phyloP scores from a whole-genome alignment of 1,140 invertebrate species.

The Drosophila sulfurigaster region DNA sequence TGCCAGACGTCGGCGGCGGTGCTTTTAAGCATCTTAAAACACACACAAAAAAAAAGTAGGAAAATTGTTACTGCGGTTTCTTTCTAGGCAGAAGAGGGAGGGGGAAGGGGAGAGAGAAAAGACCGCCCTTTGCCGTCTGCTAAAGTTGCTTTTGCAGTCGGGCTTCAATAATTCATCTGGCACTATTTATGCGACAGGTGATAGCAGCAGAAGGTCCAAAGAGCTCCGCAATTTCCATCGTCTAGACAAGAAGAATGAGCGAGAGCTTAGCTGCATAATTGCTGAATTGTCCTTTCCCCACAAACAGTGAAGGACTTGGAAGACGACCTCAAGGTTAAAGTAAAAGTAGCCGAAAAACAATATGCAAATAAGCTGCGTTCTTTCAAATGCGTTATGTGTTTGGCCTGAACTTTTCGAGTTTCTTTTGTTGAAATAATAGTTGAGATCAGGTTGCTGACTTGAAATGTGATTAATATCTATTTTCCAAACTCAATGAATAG shows the following conservation, averaged over 20 bases:
- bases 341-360: slow-evolving; percentile 9
- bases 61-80: slow-evolving; percentile 16
- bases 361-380: not conserved
- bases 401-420: too few relatives aligned
- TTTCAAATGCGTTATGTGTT: not conserved
- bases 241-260: slow-evolving; percentile 30
- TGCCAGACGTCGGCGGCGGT: slow-evolving; percentile 47
- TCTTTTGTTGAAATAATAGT: not conserved
- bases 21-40: slow-evolving; percentile 79
- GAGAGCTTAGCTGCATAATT: slow-evolving; percentile 47
- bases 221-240: slow-evolving; percentile 25
- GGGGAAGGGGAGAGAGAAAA: too few relatives aligned
- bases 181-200: slow-evolving; percentile 77
- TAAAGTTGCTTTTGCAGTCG: slow-evolving; percentile 57
- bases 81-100: not conserved
- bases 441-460: not conserved
- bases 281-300: slow-evolving; percentile 10
- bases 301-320: not conserved
- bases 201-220: slow-evolving; percentile 57
- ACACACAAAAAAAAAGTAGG: slow-evolving; percentile 36
- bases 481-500: not conserved
- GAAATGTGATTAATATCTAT: not conserved
- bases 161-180: slow-evolving; percentile 71
- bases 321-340: not conserved
- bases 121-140: slow-evolving; percentile 2